phyloP scores from a whole-genome alignment of 2,888 invertebrate species.

The Eucera pruinosa region DNA sequence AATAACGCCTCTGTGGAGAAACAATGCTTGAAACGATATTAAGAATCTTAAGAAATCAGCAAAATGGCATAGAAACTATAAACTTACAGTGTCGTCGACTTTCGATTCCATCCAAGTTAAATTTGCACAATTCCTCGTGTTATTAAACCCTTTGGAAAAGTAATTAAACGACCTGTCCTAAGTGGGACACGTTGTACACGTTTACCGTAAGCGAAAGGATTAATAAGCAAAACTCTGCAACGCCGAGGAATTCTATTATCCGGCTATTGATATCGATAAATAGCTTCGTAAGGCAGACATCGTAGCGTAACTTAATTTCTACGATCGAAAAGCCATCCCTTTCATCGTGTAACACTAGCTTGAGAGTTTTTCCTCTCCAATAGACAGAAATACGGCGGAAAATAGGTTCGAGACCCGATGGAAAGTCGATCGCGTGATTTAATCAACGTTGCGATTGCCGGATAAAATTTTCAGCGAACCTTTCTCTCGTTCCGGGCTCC shows the following conservation, averaged over 20 bases:
- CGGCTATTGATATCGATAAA: conserved; percentile 44
- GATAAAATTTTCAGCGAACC: conserved; percentile 31
- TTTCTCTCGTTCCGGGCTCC: background rate
- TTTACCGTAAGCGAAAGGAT: too few relatives aligned
- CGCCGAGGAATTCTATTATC: conserved; percentile 34
- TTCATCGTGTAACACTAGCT: background rate
- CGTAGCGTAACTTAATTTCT: conserved; percentile 29
- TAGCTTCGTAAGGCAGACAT: conserved; percentile 25
- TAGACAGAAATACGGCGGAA: conserved; percentile 7
- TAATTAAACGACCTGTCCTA: too few relatives aligned
- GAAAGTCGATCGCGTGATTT: conserved; percentile 35
- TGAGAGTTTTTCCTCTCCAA: conserved; percentile 7
- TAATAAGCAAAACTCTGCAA: background rate
- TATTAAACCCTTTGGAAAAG: too few relatives aligned
- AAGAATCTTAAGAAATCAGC: too few relatives aligned
- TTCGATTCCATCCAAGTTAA: too few relatives aligned
- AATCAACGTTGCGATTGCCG: conserved; percentile 36
- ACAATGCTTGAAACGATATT: too few relatives aligned
- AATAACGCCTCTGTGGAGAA: too few relatives aligned
- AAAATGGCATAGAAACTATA: too few relatives aligned
- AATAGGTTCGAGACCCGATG: conserved; percentile 21
- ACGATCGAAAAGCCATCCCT: background rate
- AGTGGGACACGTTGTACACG: too few relatives aligned
- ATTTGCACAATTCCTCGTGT: too few relatives aligned
- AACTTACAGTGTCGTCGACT: too few relatives aligned